Evolutionary conservation across 2,113 vertebrate genomes (phyloP).

Genomic region (Cathartes aura): DNA sequence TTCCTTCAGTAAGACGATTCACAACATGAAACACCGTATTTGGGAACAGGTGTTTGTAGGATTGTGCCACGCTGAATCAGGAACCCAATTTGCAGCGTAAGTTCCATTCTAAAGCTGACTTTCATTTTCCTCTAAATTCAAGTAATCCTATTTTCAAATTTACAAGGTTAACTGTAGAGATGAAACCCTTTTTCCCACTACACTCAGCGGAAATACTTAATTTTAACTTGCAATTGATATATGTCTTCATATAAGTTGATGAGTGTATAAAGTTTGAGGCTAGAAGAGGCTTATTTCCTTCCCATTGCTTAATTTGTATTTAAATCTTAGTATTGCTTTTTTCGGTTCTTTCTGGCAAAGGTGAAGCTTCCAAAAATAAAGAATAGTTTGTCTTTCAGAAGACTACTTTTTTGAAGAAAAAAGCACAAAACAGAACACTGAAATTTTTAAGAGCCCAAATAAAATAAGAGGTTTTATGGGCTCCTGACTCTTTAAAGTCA

Average conservation of each 20-base stretch:
- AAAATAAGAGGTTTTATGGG: background rate
- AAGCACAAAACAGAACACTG: background rate
- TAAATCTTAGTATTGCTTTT: background rate
- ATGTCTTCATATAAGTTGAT: background rate
- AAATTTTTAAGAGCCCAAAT: background rate
- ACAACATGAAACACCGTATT: fast-evolving
- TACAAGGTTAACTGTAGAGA: background rate
- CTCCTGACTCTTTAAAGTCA: background rate
- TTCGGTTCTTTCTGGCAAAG: background rate
- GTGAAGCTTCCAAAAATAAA: background rate
- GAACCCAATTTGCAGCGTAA: background rate
- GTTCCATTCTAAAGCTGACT: background rate
- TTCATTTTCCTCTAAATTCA: background rate
- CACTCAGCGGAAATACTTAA: background rate
- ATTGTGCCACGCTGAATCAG: background rate
- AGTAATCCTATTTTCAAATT: background rate
- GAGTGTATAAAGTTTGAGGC: background rate
- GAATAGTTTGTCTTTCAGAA: background rate
- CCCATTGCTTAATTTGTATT: background rate
- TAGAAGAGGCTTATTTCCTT: background rate
- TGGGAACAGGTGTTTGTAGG: background rate
- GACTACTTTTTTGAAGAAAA: background rate
- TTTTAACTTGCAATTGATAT: background rate
- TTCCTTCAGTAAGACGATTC: background rate
- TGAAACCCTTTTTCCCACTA: background rate